Base-by-base conservation (phyloP, 2,113 vertebrate genomes). In the Apus apus region DNA sequence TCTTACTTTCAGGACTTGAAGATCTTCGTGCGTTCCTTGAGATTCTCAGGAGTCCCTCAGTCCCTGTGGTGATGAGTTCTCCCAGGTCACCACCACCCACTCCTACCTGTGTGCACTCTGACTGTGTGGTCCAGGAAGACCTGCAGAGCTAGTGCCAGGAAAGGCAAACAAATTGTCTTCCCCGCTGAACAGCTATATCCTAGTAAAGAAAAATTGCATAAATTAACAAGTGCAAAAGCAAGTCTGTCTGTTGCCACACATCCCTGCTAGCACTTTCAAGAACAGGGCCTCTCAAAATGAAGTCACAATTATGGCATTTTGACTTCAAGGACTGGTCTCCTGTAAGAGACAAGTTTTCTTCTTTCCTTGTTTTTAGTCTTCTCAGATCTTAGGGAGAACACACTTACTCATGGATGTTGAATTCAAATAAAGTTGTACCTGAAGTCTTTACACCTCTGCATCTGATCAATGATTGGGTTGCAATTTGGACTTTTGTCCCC, bases 81-180 rank as follows among this genome's bases (percentile, higher is more conserved):
- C 19, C 15, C 27, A 76, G 25, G 18, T 45, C 20, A 56, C 8
- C 20, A 45, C 13, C 43, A 36, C 8, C 5, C 21, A 18, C 9
- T 34, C 13, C 32, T 6, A 32, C 6, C 15, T 80, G 20, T 1
- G 0, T 30, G 8, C 0, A 0, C 21, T 68, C 30, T 81, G 15
- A 15, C 38, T 62, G 9, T 38, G 15, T 36, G 36, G 17, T 34
- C 29, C 25, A 26, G 36, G 23, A 73, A 68, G 8, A 40, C 11
- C 15, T 29, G 17, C 12, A 46, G 29, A 65, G 11, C 6, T 64
- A 30, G 16, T n/a, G 15, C 25, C 25, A 87, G 36, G 11, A 84
- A 72, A 87, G 11, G 6, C 26, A 84, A 53, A 54, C 5, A 82
- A 40, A 45, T 27, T 9, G 9, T 23, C 21, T 81, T 81, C 34